These are phyloP conservation scores for Nymphalis urticae DNA, from an alignment of 2,888 invertebrate species.

Conservation along the genomic window DNA sequence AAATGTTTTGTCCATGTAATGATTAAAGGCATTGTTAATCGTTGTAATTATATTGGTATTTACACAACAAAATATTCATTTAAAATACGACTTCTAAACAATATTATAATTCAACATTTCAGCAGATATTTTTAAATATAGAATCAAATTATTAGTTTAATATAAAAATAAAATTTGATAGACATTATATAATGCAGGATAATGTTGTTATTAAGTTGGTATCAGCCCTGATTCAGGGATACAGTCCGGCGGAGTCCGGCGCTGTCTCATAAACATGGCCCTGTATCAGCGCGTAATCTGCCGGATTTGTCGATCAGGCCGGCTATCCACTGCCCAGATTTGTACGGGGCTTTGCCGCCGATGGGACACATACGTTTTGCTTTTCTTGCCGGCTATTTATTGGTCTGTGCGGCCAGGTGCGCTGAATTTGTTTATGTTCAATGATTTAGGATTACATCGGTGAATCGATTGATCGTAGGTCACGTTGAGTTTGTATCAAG, in stretches of 20 bases:
- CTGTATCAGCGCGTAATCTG: conserved; percentile 81
- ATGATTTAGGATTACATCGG: conserved; percentile 39
- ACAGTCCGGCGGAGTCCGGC: conserved; percentile 55
- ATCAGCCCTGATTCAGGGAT: conserved; percentile 56
- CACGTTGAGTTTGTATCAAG: not conserved
- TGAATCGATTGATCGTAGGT: not conserved
- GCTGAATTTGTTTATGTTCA: conserved; percentile 55
- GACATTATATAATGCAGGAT: too few species aligned
- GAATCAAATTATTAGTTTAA: too few species aligned
- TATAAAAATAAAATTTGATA: too few species aligned
- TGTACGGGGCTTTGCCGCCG: conserved; percentile 76
- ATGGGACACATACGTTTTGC: conserved; percentile 76
- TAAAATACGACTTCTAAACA: too few species aligned
- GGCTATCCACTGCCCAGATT: conserved; percentile 78
- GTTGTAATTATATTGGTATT: too few species aligned
- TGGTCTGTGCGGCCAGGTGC: conserved; percentile 64
- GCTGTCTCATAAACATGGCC: conserved; percentile 79
- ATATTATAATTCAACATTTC: too few species aligned
- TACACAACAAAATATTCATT: too few species aligned
- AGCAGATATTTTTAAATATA: too few species aligned
- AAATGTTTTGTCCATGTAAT: too few species aligned
- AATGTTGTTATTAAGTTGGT: not conserved
- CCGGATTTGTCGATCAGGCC: conserved; percentile 81
- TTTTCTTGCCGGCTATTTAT: conserved; percentile 76
- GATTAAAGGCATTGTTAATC: too few species aligned